phyloP scores from a whole-genome alignment of 92 coral and sea anemone genomes.

The Siderastrea radians region DNA sequence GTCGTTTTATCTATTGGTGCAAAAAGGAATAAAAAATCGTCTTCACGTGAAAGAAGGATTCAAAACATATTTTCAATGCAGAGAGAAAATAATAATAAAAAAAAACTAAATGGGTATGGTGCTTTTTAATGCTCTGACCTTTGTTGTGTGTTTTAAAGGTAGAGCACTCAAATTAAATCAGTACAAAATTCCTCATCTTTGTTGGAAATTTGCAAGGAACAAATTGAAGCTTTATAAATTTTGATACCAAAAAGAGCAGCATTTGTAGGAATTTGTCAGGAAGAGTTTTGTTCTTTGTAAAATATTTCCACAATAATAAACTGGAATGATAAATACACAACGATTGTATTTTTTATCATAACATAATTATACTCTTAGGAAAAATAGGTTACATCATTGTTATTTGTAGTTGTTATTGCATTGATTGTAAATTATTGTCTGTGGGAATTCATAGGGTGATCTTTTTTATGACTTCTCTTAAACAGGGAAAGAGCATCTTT shows the following conservation, averaged over 20 bases:
- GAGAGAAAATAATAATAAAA: not conserved
- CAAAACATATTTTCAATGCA: not conserved
- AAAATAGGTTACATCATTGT: not conserved
- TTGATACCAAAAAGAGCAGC: slow-evolving; percentile 14
- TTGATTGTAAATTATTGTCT: not conserved
- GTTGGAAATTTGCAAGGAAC: not conserved
- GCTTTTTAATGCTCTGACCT: not conserved
- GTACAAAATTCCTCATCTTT: not conserved
- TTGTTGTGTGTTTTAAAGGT: not conserved
- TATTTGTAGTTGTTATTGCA: not conserved
- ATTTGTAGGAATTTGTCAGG: not conserved
- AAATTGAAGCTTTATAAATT: slow-evolving; percentile 24
- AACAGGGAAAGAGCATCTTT: no score
- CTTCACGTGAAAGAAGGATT: no score
- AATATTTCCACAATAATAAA: not conserved
- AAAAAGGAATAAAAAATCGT: no score
- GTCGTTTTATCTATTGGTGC: no score
- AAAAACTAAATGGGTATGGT: not conserved
- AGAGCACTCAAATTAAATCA: not conserved
- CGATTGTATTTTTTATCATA: slow-evolving; percentile 33
- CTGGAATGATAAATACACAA: not conserved
- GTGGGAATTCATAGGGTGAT: not conserved
- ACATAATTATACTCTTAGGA: not conserved
- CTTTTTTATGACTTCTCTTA: not conserved
- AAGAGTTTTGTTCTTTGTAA: slow-evolving; percentile 1